Percentiles rank a stretch among this genome's conserved stretches.
These are phyloP conservation scores for Scaeva pyrastri DNA, from an alignment of 2,888 invertebrate species.

Conservation along the genomic window DNA sequence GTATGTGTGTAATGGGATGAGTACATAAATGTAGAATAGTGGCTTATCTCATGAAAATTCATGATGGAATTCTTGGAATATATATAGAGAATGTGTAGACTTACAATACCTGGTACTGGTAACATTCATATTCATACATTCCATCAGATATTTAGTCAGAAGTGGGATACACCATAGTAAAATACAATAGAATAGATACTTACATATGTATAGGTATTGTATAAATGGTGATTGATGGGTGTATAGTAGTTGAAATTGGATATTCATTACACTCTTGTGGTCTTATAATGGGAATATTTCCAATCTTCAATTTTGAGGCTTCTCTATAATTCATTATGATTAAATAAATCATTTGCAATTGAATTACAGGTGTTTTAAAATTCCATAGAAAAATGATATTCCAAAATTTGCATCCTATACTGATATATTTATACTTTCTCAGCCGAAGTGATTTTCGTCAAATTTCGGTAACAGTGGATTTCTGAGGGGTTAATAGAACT, in stretches of 20 bases:
- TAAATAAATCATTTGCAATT: neutral
- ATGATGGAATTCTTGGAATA: slow-evolving; percentile 38
- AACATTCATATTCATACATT: slow-evolving; percentile 32
- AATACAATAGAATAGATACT: too few species aligned
- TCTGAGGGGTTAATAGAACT: too few species aligned
- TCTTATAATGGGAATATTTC: slow-evolving; percentile 23
- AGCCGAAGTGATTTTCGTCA: too few species aligned
- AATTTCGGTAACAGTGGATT: too few species aligned
- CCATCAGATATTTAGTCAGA: slow-evolving; percentile 20
- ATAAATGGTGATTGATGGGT: neutral
- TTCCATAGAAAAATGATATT: too few species aligned
- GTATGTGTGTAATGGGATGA: too few species aligned
- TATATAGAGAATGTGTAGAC: too few species aligned
- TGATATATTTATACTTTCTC: too few species aligned
- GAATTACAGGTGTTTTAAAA: slow-evolving; percentile 9
- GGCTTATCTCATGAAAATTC: slow-evolving; percentile 48
- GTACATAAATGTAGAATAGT: neutral
- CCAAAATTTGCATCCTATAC: too few species aligned
- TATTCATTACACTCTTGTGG: slow-evolving; percentile 41
- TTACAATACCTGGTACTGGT: neutral
- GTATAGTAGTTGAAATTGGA: slow-evolving; percentile 29
- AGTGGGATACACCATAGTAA: slow-evolving; percentile 7
- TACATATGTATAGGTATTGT: too few species aligned
- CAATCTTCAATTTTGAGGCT: neutral
- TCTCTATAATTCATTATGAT: neutral